Evolutionary conservation across 2,888 invertebrate genomes (phyloP).

Genomic region (Leptinotarsa rubiginosa): DNA sequence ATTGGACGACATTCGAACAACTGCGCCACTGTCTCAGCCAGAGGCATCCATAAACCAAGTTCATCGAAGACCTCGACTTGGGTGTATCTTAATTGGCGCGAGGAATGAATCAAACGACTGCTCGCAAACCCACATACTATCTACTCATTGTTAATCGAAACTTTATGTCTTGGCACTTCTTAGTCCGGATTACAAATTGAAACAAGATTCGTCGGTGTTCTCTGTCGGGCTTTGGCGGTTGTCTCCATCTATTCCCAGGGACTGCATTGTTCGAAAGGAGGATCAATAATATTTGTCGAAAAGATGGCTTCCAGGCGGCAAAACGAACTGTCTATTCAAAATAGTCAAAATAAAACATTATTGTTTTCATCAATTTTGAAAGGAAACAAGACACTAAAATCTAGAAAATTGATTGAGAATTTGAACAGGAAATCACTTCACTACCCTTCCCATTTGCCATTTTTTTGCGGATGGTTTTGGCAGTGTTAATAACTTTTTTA

Average conservation of each 20-base stretch:
- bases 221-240: conserved; percentile 6
- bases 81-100: conserved; percentile 60
- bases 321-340: too few species aligned
- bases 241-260: conserved; percentile 27
- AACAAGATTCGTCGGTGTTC: conserved; percentile 41
- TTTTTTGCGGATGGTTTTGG: too few species aligned
- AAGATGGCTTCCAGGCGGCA: conserved; percentile 12
- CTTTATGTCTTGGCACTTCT: conserved; percentile 49
- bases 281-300: background rate
- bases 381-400: too few species aligned
- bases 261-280: conserved; percentile 2
- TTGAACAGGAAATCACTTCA: too few species aligned
- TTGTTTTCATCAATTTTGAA: too few species aligned
- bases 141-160: conserved; percentile 55
- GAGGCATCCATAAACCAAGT: conserved; percentile 54
- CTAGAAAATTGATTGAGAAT: too few species aligned
- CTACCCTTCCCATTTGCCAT: too few species aligned
- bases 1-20: too few species aligned
- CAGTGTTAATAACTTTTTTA: too few species aligned
- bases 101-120: conserved; percentile 56
- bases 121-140: conserved; percentile 54
- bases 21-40: conserved; percentile 33
- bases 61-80: conserved; percentile 53
- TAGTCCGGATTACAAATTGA: conserved; percentile 50
- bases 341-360: background rate